These are phyloP conservation scores for Oxyteleia sp. DNA, from an alignment of 2,888 invertebrate species.

Conservation along the genomic window DNA sequence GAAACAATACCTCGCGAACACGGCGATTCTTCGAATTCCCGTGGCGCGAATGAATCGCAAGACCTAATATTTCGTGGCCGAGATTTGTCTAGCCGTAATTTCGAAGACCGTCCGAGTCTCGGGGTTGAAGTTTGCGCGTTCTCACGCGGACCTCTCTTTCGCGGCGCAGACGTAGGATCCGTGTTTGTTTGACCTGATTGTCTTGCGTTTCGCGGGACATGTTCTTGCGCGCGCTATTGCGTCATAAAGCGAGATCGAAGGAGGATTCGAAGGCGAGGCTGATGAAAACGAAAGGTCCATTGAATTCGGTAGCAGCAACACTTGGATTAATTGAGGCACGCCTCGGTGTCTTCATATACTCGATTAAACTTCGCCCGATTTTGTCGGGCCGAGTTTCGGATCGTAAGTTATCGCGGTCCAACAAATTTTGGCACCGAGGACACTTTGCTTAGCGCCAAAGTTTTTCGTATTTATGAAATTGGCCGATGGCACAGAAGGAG, in stretches of 20 bases:
- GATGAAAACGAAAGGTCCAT: conserved; percentile 49
- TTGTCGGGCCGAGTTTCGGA: conserved; percentile 47
- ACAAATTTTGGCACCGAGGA: conserved; percentile 71
- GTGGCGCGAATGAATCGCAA: not conserved
- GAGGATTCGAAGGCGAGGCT: conserved; percentile 65
- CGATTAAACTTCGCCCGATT: conserved; percentile 64
- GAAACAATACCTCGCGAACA: not conserved
- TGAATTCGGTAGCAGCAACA: conserved; percentile 59
- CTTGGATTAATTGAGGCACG: conserved; percentile 70
- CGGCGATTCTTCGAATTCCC: not conserved
- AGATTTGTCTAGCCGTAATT: conserved; percentile 20
- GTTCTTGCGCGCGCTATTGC: conserved; percentile 22
- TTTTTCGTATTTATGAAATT: conserved; percentile 72
- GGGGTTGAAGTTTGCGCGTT: conserved; percentile 37
- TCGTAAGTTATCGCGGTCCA: conserved; percentile 70
- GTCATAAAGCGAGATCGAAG: conserved; percentile 50
- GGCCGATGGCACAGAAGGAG: conserved; percentile 69
- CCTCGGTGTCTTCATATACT: conserved; percentile 62
- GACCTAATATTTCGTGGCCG: not conserved
- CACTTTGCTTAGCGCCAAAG: conserved; percentile 72
- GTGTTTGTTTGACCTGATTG: conserved; percentile 67
- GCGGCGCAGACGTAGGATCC: conserved; percentile 34
- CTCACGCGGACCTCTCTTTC: conserved; percentile 34
- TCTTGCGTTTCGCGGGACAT: conserved; percentile 21
- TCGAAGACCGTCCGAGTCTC: conserved; percentile 7